Conservation (phyloP, 2,113 vertebrate species). For the Hippocampus zosterae region DNA sequence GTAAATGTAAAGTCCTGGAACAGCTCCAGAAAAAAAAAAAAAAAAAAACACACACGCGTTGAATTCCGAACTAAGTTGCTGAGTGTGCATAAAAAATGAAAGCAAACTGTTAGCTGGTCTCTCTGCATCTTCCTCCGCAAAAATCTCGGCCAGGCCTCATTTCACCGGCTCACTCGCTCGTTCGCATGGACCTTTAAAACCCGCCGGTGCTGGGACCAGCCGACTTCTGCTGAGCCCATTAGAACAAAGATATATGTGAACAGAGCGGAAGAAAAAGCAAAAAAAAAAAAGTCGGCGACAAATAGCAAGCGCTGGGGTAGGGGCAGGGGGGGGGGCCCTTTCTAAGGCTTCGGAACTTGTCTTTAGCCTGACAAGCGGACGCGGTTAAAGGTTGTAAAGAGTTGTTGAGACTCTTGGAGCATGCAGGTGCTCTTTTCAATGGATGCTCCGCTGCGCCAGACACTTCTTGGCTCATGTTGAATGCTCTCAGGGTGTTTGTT, state of each 20-base stretch:
- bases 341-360: slow-evolving; percentile 16
- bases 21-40: slow-evolving; percentile 41
- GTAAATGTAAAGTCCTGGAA: slow-evolving; percentile 31
- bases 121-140: slow-evolving; percentile 33
- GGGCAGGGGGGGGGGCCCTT: slow-evolving; percentile 11
- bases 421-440: slow-evolving; percentile 72
- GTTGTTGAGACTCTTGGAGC: slow-evolving; percentile 42
- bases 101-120: slow-evolving; percentile 60
- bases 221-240: slow-evolving; percentile 60
- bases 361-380: slow-evolving; percentile 25
- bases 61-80: slow-evolving; percentile 20
- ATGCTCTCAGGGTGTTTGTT: slow-evolving; percentile 61
- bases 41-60: slow-evolving; percentile 27
- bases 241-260: slow-evolving; percentile 66
- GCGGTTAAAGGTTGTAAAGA: slow-evolving; percentile 43
- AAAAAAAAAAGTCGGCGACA: slow-evolving; percentile 67
- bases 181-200: slow-evolving; percentile 37
- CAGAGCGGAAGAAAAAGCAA: slow-evolving; percentile 47
- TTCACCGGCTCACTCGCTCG: slow-evolving; percentile 50
- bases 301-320: slow-evolving; percentile 29
- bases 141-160: slow-evolving; percentile 60
- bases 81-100: slow-evolving; percentile 62
- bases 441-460: slow-evolving; percentile 35
- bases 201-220: slow-evolving; percentile 43
- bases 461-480: slow-evolving; percentile 57